A percentile compares a stretch with the other conserved stretches of the same genome.
These are phyloP conservation scores for Pavo muticus DNA, from an alignment of 2,113 vertebrate species.

Conservation along the genomic window DNA sequence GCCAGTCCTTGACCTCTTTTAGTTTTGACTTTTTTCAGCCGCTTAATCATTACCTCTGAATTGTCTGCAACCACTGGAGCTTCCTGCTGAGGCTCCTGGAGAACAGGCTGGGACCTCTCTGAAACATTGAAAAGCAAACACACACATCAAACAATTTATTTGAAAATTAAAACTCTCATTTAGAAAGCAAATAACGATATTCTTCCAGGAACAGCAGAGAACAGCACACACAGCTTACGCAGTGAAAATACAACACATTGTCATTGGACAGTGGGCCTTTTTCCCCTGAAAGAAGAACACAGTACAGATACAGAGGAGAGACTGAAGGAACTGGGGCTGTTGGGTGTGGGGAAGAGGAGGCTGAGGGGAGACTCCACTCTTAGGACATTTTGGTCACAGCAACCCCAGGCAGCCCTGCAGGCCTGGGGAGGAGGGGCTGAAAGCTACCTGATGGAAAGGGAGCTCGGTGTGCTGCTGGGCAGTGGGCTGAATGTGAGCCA, in stretches of 20 bases:
- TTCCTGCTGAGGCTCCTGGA: slow-evolving; percentile 41
- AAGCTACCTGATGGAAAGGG: too few relatives aligned
- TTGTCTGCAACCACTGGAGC: background rate
- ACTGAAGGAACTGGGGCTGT: too few relatives aligned
- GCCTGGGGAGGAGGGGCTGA: too few relatives aligned
- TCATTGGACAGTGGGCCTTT: background rate
- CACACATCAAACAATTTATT: background rate
- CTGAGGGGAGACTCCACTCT: too few relatives aligned
- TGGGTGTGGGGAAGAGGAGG: too few relatives aligned
- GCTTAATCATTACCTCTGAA: slow-evolving; percentile 43
- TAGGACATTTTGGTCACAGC: too few relatives aligned
- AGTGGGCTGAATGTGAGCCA: too few relatives aligned
- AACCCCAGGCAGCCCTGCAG: too few relatives aligned
- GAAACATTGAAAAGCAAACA: slow-evolving; percentile 54
- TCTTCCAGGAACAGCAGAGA: background rate
- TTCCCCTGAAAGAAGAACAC: background rate
- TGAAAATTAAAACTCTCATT: background rate
- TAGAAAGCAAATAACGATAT: background rate
- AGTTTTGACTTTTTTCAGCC: background rate
- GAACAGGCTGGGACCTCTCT: slow-evolving; percentile 54
- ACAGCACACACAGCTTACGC: background rate
- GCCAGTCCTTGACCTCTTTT: slow-evolving; percentile 43
- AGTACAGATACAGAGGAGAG: too few relatives aligned
- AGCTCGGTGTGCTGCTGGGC: too few relatives aligned
- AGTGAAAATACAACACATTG: accelerated